Evolutionary conservation across 1,140 invertebrate species (phyloP), one percentile per base, ranked within the genome.

Genomic region (Hylaeus anthracinus): DNA sequence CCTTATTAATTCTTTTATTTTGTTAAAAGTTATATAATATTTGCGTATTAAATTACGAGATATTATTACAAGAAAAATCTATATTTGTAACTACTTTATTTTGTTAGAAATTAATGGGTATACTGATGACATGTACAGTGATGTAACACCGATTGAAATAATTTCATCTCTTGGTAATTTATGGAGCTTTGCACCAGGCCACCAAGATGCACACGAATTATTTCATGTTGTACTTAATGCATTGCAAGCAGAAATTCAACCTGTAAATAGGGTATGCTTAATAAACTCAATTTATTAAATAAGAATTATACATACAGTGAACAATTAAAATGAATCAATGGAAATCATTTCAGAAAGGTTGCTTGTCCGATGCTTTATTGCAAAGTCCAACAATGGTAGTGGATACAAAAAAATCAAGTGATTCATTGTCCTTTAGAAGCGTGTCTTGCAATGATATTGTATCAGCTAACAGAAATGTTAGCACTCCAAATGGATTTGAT

Each of bases 131-230:
- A 92, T 96, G 1, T 94, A 95, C 39, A 94, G 94, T 55, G 96
- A 96, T 9, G 94, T 95, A 74, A 95, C 95, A 1, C 97, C 97
- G 0, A 94, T 95, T 10, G 96, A 96, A 53, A 95, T 98, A 5
- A 95, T 98, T 78, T 95, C 96, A 80, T 96, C 97, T 0, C 90
- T 99, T 0, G 94, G 96, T 77, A 93, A 95, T 1, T 93, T 96
- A 9, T 98, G 98, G 98, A 95, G 97, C 65, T 97, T 98, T 72
- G 95, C 96, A 0, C 95, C 96, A 81, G 97, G 98, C 83, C 97
- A 99, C 93, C 98, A 98, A 94, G 98, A 99, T 94, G 97, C 97
- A 37, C 98, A 98, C 92, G 98, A 99, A 92, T 91, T 98, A 65
- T 96, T 98, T 80, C 97, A 98, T 94, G 96, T 98, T 14, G 91